Base-by-base conservation (phyloP, 2,113 vertebrate species). In the Ceyx melanurus region DNA sequence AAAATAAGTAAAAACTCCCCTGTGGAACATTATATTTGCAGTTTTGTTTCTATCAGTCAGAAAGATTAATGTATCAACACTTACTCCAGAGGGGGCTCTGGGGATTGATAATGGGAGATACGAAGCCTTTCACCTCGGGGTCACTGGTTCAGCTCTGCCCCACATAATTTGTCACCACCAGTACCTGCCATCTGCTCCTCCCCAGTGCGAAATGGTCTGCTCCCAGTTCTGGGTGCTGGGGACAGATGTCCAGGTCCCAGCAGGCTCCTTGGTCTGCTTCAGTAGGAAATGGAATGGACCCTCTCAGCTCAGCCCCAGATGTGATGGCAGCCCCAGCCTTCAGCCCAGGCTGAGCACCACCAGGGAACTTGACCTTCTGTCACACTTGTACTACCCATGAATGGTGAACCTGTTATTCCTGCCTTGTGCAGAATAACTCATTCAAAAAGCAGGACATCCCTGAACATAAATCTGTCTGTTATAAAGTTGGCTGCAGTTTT, bases 101-200 rank as follows among this genome's bases (percentile, higher is more conserved):
- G 86, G 65, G 54, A 79, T 88, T 33, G 88, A 50, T 95, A 68
- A 95, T 94, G 94, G 94, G 96, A 94, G 82, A 92, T 84, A 46
- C 4, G 9, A 50, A 94, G 90, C 94, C 94, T 95, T 88, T 94
- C 82, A 93, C 82, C 82, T 93, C 43, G 7, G 60, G 90, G 90
- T 97, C 95, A 90, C 29, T 68, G 72, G 70, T 96, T 97, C 95
- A 96, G 48, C 95, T 20, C 93, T 94, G 94, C 86, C 92, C 82
- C 91, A 70, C 29, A 0, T 70, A 28, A 6, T 51, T 93, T n/a
- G 29, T 89, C 61, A 68, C 73, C 89, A 72, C 56, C 73, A 61
- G 67, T 84, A n/a, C 85, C 66, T 95, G 91, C 96, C 85, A 95
- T 96, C 91, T 95, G 88, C 93, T 93, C 53, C 76, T 92, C 56